phyloP scores from a whole-genome alignment of 1,140 invertebrate species.

The Heliconius melpomene region DNA sequence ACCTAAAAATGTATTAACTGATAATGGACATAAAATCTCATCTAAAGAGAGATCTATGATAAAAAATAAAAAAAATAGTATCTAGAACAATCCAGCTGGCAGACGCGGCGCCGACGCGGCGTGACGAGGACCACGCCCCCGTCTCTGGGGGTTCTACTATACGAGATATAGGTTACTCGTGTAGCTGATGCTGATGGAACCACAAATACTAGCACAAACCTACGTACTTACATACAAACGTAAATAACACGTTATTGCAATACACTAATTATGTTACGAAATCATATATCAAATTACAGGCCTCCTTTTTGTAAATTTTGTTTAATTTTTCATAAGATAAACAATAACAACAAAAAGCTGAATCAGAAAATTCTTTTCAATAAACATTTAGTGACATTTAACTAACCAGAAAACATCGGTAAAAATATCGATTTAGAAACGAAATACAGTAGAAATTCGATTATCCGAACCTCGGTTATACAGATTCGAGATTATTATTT shows the following conservation, averaged over 20 bases:
- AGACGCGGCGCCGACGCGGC: conserved; percentile 70
- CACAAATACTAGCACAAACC: conserved; percentile 26
- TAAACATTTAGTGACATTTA: neutral
- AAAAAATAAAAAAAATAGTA: conserved; percentile 44
- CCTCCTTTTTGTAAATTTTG: neutral
- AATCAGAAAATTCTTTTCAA: neutral
- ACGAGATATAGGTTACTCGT: conserved; percentile 35
- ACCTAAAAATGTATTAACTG: neutral
- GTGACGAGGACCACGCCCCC: conserved; percentile 72
- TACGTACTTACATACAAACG: neutral
- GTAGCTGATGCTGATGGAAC: conserved; percentile 29
- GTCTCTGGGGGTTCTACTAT: conserved; percentile 53
- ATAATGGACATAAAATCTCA: neutral
- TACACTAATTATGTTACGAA: neutral
- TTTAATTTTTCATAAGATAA: neutral
- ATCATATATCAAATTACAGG: neutral
- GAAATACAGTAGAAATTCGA: neutral
- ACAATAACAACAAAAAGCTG: neutral
- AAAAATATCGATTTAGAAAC: neutral
- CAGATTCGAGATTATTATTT: no score
- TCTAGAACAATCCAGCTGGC: conserved; percentile 58
- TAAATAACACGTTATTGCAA: neutral
- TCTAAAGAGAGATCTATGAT: conserved; percentile 38
- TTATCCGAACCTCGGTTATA: no score
- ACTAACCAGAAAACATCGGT: no score